phyloP scores from a whole-genome alignment of 2,797 vertebrate species.

The Leuciscus waleckii region DNA sequence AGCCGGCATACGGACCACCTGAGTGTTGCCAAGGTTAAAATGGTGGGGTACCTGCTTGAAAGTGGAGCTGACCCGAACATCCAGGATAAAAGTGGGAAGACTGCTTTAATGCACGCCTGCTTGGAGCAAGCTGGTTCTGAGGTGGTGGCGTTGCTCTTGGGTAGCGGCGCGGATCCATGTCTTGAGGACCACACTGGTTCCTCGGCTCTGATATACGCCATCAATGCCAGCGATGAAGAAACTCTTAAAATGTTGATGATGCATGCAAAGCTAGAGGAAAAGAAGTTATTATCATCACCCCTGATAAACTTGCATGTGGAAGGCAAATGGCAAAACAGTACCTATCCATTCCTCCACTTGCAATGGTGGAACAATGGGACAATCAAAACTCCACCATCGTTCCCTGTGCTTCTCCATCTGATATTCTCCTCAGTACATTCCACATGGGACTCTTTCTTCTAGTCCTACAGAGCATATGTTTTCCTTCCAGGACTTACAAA shows the following conservation, averaged over 20 bases:
- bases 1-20: constrained; percentile 84
- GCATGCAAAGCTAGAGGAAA: constrained; percentile 89
- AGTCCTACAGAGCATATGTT: constrained; percentile 67
- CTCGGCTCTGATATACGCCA: constrained; percentile 87
- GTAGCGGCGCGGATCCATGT: constrained; percentile 83
- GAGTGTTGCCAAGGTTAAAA: constrained; percentile 85
- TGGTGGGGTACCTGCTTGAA: constrained; percentile 91
- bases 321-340: constrained; percentile 82
- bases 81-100: constrained; percentile 91
- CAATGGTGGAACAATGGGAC: constrained; percentile 65
- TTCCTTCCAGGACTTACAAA: constrained; percentile 78
- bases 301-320: constrained; percentile 78
- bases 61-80: constrained; percentile 93
- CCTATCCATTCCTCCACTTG: constrained; percentile 77
- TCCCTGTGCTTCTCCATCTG: constrained; percentile 80
- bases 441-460: constrained; percentile 60
- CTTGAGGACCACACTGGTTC: constrained; percentile 85
- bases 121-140: constrained; percentile 82
- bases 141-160: constrained; percentile 84
- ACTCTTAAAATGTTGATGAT: constrained; percentile 85
- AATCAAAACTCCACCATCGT: constrained; percentile 53
- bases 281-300: constrained; percentile 93
- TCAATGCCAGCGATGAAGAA: constrained; percentile 83
- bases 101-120: constrained; percentile 91
- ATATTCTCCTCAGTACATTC: constrained; percentile 82